Base-by-base conservation (phyloP, 2,113 vertebrate genomes). In the Taurulus bubalis region DNA sequence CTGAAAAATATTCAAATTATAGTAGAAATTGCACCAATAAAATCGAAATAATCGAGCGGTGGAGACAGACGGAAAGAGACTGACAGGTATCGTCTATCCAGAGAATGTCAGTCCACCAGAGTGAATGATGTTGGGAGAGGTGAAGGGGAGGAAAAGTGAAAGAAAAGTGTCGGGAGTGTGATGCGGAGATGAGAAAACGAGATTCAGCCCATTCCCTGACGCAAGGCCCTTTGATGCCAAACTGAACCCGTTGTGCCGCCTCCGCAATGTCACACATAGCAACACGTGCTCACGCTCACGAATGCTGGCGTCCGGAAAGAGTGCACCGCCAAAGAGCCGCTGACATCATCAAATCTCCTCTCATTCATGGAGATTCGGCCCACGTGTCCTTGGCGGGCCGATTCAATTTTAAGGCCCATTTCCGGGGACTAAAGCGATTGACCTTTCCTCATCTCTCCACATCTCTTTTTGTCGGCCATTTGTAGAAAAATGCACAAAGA, bases 261-360 rank as follows among this genome's bases (percentile, higher is more conserved):
- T 70, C 53, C 18, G 63, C 88, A 90, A 83, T 79, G 84, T 82
- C 82, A 82, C 66, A 40, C 24, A 58, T 11, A 45, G 9, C 45
- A 60, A 63, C 72, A 80, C 12, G n/a, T 45, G 18, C 40, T 18
- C 55, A 42, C 12, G 4, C 72, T 28, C 36, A 55, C 22, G 15
- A 51, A 67, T 62, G 65, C 71, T 72, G 53, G 71, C 16, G 47
- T 32, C 51, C 56, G 40, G 9, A 76, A 75, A 59, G 26, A 8
- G 14, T n/a, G n/a, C 72, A 55, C 51, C 3, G 22, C 24, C 36
- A 86, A 74, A 79, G 47, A 89, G 73, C 79, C 88, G 86, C 87
- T 91, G 90, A 91, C 78, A 82, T 89, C 82, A 81, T 86, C 75
- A 63, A 28, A 72, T 74, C 60, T 71, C 36, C 30, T 80, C 70